These are phyloP conservation scores for Myopa tessellatipennis DNA, from an alignment of 2,888 invertebrate genomes.

Conservation along the genomic window DNA sequence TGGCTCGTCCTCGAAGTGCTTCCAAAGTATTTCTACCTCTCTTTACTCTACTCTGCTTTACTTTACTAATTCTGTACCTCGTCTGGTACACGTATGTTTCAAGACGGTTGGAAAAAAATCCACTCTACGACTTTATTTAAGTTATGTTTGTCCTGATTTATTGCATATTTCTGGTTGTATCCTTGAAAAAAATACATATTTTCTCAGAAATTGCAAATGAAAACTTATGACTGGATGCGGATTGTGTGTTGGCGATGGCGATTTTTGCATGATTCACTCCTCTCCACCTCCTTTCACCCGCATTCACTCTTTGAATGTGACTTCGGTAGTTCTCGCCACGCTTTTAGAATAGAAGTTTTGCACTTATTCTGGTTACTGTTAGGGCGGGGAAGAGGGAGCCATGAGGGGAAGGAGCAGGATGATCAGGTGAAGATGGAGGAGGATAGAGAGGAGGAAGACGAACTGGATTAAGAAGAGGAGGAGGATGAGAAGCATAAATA, in stretches of 20 bases:
- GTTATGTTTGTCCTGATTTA: slow-evolving; percentile 51
- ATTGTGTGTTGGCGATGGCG: background rate
- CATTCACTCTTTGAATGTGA: background rate
- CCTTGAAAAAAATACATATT: background rate
- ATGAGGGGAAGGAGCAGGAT: background rate
- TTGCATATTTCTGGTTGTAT: slow-evolving; percentile 41
- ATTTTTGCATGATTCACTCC: background rate
- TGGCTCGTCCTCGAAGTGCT: too few relatives aligned
- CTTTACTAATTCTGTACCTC: too few relatives aligned
- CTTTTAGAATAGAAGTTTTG: background rate
- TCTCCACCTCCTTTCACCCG: background rate
- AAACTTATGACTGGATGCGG: slow-evolving; percentile 49
- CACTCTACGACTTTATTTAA: slow-evolving; percentile 32
- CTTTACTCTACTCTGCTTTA: too few relatives aligned
- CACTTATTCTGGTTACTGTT: background rate
- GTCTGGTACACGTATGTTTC: too few relatives aligned
- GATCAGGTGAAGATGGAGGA: background rate
- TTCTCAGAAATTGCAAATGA: slow-evolving; percentile 46
- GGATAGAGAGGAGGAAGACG: too few relatives aligned
- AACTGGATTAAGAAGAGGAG: background rate
- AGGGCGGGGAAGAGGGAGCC: background rate
- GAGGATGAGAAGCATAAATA: slow-evolving; percentile 32
- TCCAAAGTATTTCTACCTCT: too few relatives aligned
- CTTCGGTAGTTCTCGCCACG: background rate
- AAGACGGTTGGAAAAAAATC: too few relatives aligned